Percentiles rank a stretch among this genome's conserved stretches.
phyloP scores from a whole-genome alignment of 2,888 invertebrate genomes.

The Stenolophus ochropezus region DNA sequence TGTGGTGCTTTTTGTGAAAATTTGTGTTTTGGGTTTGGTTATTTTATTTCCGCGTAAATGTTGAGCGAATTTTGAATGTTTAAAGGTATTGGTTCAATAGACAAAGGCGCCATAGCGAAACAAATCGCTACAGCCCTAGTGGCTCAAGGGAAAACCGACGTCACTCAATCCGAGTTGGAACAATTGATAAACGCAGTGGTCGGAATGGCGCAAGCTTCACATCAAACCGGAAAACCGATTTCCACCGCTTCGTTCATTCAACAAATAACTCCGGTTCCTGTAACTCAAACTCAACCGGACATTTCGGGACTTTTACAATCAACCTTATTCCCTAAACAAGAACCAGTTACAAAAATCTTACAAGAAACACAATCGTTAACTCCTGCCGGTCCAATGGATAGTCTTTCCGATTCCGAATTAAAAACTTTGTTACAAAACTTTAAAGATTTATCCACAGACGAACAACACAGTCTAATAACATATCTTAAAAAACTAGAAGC shows the following conservation, averaged over 20 bases:
- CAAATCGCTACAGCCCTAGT: constrained; percentile 88
- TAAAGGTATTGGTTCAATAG: constrained; percentile 77
- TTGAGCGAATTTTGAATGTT: neutral
- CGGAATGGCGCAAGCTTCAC: constrained; percentile 80
- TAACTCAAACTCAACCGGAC: constrained; percentile 35
- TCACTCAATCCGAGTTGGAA: constrained; percentile 86
- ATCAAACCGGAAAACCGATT: constrained; percentile 74
- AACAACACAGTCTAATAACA: constrained; percentile 88
- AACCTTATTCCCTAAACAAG: constrained; percentile 64
- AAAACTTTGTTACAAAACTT: constrained; percentile 88
- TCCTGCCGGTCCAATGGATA: constrained; percentile 79
- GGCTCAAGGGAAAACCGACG: constrained; percentile 87
- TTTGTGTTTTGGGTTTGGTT: no score
- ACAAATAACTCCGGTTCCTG: constrained; percentile 62
- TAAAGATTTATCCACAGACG: constrained; percentile 86
- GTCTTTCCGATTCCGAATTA: constrained; percentile 86
- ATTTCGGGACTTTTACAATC: constrained; percentile 16
- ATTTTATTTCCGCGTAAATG: no score
- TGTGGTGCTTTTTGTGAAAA: no score
- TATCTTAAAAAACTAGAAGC: constrained; percentile 88
- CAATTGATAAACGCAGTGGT: constrained; percentile 87
- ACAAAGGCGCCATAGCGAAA: constrained; percentile 86
- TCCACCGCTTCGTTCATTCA: constrained; percentile 74
- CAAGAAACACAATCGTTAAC: constrained; percentile 65
- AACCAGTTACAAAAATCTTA: constrained; percentile 70